Evolutionary conservation across 2,888 invertebrate species (phyloP), one percentile per base, ranked within the genome.

Genomic region (Pimpla rufipes): DNA sequence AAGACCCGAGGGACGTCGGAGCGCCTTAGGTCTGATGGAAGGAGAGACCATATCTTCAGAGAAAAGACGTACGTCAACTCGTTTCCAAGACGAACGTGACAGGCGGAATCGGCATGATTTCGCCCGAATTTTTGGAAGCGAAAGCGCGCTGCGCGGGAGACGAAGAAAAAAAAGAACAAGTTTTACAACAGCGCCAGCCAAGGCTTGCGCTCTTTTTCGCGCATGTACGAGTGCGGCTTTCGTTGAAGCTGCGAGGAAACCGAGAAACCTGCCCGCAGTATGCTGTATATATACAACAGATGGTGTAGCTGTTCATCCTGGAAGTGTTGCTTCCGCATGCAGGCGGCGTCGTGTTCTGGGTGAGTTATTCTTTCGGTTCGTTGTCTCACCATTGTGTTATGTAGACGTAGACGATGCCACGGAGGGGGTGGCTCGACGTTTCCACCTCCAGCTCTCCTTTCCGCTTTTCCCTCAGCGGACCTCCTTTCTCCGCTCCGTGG

Each of bases 351-450:
- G 88, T 87, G 85, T 90, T 90, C 89, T 89, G 91, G 90, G 86
- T 90, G 90, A 90, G 90, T 90, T 90, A 90, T 90, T 90, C 89
- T 91, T 91, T 91, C 90, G 90, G 90, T 91, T 91, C 91, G 91
- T 91, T 90, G 91, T 91, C 91, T 90, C 90, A 88, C 89, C 90
- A 91, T 91, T 91, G 91, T 91, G 90, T 89, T 90, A 90, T 85
- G 87, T 88, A 88, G 88, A 88, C 88, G 87, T 86, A 87, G 87
- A 87, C 86, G 88, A 88, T 88, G 87, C 87, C 87, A 85, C 85
- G 80, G 83, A 80, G 83, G 81, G 77, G 85, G 78, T 81, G 85
- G 85, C 87, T 83, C 86, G 57, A 45, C 55, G 52, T 73, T 79
- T 59, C 71, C 47, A 23, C 74, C 76, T 77, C 57, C 52, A 55